Percentiles rank a stretch among this genome's conserved stretches.
phyloP scores from a whole-genome alignment of 2,797 vertebrate species.

The Spinibarbus caldwelli region DNA sequence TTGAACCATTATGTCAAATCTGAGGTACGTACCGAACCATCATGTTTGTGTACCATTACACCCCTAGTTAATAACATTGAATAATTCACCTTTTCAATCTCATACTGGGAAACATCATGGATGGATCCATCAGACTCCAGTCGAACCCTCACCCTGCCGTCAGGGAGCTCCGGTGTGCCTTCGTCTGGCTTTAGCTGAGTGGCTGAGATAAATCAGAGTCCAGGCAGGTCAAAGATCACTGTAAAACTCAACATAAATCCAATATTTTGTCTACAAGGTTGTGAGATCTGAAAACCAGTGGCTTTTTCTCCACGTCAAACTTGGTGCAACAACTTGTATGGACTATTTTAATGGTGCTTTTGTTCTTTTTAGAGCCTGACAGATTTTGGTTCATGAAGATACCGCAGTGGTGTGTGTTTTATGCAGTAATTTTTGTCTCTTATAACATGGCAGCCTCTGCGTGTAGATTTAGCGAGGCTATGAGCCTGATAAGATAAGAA shows the following conservation, averaged over 20 bases:
- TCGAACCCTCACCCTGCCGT: constrained; percentile 82
- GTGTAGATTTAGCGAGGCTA: background rate
- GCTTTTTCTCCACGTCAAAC: background rate
- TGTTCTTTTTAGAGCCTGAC: background rate
- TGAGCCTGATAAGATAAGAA: constrained; percentile 9
- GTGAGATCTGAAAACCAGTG: background rate
- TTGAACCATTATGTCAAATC: too few species aligned
- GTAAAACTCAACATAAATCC: background rate
- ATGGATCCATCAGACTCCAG: constrained; percentile 77
- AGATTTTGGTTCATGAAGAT: background rate
- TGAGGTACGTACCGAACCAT: too few species aligned
- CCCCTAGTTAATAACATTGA: background rate
- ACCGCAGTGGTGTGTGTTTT: background rate
- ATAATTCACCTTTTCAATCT: constrained; percentile 83
- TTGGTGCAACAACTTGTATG: background rate
- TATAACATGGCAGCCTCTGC: background rate
- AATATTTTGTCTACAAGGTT: background rate
- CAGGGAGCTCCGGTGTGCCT: constrained; percentile 86
- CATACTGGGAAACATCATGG: constrained; percentile 81
- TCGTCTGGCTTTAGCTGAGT: constrained; percentile 93
- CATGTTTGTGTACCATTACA: background rate
- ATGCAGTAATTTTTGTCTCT: constrained; percentile 15
- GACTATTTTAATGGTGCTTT: background rate
- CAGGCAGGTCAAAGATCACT: background rate
- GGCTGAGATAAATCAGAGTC: constrained; percentile 72